Percentiles rank a stretch among this genome's conserved stretches.
phyloP scores from a whole-genome alignment of 2,113 vertebrate genomes.

The Glareola pratincola region DNA sequence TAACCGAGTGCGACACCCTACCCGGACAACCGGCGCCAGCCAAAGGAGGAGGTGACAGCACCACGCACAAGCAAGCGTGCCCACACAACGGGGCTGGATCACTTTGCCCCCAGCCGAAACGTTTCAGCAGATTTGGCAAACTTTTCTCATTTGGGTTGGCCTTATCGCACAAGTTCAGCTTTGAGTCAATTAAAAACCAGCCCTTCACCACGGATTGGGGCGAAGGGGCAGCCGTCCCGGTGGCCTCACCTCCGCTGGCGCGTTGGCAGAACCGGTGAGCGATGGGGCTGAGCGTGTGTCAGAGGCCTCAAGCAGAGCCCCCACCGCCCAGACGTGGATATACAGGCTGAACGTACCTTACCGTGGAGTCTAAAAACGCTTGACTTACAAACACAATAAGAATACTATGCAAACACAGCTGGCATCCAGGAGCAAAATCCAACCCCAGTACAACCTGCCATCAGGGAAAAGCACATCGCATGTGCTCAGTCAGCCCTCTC shows the following conservation, averaged over 20 bases:
- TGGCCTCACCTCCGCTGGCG: accelerated
- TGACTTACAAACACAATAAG: background rate
- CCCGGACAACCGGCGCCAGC: background rate
- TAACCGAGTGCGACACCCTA: background rate
- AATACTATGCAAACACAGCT: background rate
- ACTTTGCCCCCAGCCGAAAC: no score
- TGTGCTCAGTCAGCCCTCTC: background rate
- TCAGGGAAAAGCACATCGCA: accelerated
- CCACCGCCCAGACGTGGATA: accelerated
- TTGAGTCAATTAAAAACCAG: background rate
- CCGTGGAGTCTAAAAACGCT: accelerated
- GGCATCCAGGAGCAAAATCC: background rate
- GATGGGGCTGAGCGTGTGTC: accelerated
- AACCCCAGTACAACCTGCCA: background rate
- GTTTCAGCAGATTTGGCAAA: background rate
- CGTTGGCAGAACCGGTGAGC: accelerated
- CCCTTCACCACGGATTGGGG: accelerated
- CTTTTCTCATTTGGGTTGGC: background rate
- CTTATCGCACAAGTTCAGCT: background rate
- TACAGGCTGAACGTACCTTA: no score
- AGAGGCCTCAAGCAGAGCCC: background rate
- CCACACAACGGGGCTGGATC: accelerated
- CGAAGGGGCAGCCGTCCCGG: background rate
- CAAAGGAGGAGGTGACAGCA: background rate
- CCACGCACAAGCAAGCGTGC: accelerated